Percentiles rank a stretch among this genome's conserved stretches.
phyloP scores from a whole-genome alignment of 2,113 vertebrate species.

The Verasper variegatus region DNA sequence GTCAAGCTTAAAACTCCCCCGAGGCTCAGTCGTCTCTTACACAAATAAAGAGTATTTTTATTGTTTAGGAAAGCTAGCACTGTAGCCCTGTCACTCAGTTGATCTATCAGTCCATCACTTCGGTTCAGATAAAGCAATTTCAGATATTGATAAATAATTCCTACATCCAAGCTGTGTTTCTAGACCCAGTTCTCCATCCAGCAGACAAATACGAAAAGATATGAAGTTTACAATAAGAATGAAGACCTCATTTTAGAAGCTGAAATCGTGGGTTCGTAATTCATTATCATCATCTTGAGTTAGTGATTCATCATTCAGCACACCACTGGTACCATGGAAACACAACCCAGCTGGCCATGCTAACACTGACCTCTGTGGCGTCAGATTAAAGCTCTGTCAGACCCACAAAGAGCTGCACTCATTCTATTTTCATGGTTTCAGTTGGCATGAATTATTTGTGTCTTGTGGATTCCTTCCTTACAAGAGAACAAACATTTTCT shows the following conservation, averaged over 20 bases:
- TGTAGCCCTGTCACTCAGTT: not conserved
- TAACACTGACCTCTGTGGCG: not conserved
- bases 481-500: no score
- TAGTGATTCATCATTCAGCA: not conserved
- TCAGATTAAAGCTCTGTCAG: slow-evolving; percentile 10
- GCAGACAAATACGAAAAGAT: no score
- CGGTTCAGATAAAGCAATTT: no score
- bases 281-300: not conserved
- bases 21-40: not conserved
- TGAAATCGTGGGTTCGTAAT: not conserved
- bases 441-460: not conserved
- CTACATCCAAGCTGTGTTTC: no score
- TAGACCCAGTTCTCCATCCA: no score
- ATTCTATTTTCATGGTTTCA: not conserved
- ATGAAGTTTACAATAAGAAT: no score
- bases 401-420: not conserved
- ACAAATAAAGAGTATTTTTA: not conserved
- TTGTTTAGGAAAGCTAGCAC: not conserved
- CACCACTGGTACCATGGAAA: not conserved
- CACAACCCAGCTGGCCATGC: not conserved
- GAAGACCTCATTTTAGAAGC: no score
- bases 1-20: not conserved
- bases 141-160: no score
- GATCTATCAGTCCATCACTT: no score
- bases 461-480: not conserved